Base-by-base conservation (phyloP, 2,888 invertebrate genomes). In the Aphodius granarius region DNA sequence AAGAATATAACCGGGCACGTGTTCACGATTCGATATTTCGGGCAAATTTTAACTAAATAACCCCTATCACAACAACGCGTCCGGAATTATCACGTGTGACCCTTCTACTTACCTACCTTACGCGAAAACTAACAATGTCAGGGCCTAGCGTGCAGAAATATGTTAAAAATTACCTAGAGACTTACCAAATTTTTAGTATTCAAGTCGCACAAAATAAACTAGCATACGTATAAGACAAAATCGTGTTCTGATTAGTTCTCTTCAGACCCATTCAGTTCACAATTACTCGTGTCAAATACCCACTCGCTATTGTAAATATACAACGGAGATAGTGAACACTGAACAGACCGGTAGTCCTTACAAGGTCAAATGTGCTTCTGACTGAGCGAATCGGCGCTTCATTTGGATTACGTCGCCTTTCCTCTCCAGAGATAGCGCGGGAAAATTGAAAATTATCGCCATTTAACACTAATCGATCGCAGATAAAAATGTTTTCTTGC, bases 131-230 rank as follows among this genome's bases (percentile, higher is more conserved):
- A 76, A 77, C 76, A 77, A 76, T 76, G 76, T 75, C 75, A 77
- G 22, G 77, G 73, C 63, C 73, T 71, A 76, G 65, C 70, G 20
- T 66, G 66, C 20, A 17, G 18, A 66, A 77, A 79, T 76, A 76
- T 74, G 72, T 77, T 75, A 79, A 78, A 75, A 63, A 71, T 19
- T 43, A 66, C 9, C 21, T 68, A n/a, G 16, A 21, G n/a, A 75
- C 81, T 78, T 78, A 80, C 80, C 81, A 78, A 22, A 68, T 78
- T 63, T 75, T 76, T 75, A 77, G 75, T 77, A 75, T 78, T 81
- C 80, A 80, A 79, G 79, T 81, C 73, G 78, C 80, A 78, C 79
- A 79, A 76, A 78, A 78, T 78, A 78, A 79, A 78, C 74, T 80
- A 78, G 78, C 76, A 76, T 79, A 78, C 79, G 80, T 79, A 75